Conservation (phyloP, 2,113 vertebrate species). For the Sapajus apella region DNA sequence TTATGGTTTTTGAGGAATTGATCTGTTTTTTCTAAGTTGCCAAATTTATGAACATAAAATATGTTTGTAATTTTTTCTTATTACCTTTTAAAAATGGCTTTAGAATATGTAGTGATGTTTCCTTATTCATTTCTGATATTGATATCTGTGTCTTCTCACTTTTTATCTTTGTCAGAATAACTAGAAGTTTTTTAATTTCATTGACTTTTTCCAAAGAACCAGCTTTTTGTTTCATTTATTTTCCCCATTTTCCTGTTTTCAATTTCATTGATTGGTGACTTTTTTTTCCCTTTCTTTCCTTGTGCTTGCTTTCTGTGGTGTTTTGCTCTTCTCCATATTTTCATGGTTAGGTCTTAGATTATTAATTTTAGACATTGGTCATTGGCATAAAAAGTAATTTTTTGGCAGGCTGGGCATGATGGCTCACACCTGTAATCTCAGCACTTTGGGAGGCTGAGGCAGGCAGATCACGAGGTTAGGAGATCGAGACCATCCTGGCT, state of each 20-base stretch:
- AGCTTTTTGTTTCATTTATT: background rate
- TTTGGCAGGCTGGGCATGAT: no score
- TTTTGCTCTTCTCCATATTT: background rate
- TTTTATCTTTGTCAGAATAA: background rate
- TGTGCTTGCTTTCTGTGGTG: background rate
- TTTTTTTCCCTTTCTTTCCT: background rate
- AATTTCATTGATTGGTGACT: background rate
- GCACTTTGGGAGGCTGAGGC: no score
- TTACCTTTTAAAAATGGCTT: background rate
- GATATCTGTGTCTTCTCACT: background rate
- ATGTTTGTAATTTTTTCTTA: background rate
- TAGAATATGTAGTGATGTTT: background rate
- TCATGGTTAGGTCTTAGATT: background rate
- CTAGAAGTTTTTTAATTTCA: background rate
- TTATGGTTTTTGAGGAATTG: background rate
- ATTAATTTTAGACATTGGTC: background rate
- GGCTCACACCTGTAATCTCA: no score
- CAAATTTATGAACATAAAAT: background rate
- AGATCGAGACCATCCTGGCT: no score
- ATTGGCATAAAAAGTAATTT: background rate
- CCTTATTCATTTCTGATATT: background rate
- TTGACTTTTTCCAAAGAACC: background rate
- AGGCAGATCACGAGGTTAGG: no score
- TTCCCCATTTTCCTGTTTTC: background rate
- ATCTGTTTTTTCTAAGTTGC: background rate